A percentile compares a stretch with the other conserved stretches of the same genome.
These are phyloP conservation scores for Xenotilapia leptura DNA, from an alignment of 2,113 vertebrate species.

Conservation along the genomic window DNA sequence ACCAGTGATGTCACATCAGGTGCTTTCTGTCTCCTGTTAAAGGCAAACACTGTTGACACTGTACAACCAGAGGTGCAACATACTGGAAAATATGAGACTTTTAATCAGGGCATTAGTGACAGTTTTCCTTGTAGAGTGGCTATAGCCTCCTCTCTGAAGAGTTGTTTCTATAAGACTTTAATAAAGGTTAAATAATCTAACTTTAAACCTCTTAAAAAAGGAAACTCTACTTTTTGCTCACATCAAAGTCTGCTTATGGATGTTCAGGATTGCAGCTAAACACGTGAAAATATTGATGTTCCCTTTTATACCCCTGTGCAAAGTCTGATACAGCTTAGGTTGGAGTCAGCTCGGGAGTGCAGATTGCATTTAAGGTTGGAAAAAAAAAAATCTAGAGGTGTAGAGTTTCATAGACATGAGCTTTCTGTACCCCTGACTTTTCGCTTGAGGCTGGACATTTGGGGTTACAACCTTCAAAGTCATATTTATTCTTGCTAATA, in stretches of 20 bases:
- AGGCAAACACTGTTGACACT: neutral
- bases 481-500: neutral
- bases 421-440: neutral
- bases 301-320: neutral
- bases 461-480: neutral
- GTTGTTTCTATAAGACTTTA: neutral
- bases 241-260: neutral
- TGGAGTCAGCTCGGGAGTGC: neutral
- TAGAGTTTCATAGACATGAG: neutral
- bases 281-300: neutral
- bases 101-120: neutral
- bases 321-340: neutral
- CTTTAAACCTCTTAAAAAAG: neutral
- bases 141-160: neutral
- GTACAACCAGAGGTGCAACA: neutral
- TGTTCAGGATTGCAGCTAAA: neutral
- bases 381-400: neutral
- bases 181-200: neutral
- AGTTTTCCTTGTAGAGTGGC: neutral
- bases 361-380: neutral
- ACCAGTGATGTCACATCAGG: neutral
- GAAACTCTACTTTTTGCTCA: neutral
- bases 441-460: neutral
- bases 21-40: neutral
- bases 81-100: neutral